Percentiles rank a stretch among this genome's conserved stretches.
phyloP scores from a whole-genome alignment of 2,888 invertebrate genomes.

The Hemaris fuciformis region DNA sequence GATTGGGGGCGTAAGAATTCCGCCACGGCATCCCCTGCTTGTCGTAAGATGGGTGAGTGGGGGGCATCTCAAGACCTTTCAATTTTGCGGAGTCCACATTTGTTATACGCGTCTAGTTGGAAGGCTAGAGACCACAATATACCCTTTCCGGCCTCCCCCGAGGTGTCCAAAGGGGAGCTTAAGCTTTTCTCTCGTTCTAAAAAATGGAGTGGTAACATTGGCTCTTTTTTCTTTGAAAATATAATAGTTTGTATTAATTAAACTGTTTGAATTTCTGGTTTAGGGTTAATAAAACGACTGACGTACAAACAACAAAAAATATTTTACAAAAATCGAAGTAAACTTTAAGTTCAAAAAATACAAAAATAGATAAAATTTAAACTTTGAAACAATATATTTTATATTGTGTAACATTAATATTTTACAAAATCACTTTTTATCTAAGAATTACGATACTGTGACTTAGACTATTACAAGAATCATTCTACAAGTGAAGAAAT shows the following conservation, averaged over 20 bases:
- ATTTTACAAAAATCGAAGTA: slow-evolving; percentile 54
- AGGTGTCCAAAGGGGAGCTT: too few species aligned
- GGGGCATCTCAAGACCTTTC: too few species aligned
- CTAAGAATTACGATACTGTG: slow-evolving; percentile 39
- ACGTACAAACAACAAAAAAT: slow-evolving; percentile 19
- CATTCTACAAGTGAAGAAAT: neutral
- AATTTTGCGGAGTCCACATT: too few species aligned
- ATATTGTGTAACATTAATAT: slow-evolving; percentile 53
- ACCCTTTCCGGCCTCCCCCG: too few species aligned
- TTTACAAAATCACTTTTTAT: slow-evolving; percentile 52
- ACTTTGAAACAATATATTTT: slow-evolving; percentile 60
- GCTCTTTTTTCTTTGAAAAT: too few species aligned
- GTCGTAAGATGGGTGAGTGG: too few species aligned
- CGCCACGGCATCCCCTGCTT: too few species aligned
- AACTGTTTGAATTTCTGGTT: neutral
- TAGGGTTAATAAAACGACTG: neutral
- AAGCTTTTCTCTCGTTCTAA: too few species aligned
- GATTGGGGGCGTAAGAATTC: too few species aligned
- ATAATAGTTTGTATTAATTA: too few species aligned
- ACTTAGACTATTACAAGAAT: neutral
- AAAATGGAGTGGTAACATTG: too few species aligned
- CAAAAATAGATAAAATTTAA: slow-evolving; percentile 68
- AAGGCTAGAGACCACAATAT: neutral
- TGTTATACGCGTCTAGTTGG: neutral
- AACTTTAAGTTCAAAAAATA: slow-evolving; percentile 53